phyloP scores from a whole-genome alignment of 2,888 invertebrate species.

The Hetaerina titia region DNA sequence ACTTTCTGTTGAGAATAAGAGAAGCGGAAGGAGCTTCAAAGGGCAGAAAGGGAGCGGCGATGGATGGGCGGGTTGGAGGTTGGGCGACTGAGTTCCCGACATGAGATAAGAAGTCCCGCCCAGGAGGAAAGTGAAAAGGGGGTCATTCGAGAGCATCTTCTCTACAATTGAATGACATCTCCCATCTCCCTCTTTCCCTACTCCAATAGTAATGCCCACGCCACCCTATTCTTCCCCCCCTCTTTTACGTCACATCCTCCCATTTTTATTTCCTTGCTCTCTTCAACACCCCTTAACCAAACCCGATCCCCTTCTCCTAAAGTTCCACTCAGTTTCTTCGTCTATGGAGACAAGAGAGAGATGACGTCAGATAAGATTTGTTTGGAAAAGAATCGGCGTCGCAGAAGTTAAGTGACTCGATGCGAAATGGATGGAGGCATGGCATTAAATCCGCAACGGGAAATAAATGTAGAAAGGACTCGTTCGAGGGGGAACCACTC shows the following conservation, averaged over 20 bases:
- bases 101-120: not conserved
- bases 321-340: not conserved
- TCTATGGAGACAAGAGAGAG: not conserved
- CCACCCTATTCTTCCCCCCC: not conserved
- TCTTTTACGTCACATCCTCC: not conserved
- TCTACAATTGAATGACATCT: not conserved
- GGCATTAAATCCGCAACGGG: too few species aligned
- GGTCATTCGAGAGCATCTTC: not conserved
- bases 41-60: not conserved
- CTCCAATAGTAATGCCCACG: not conserved
- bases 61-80: not conserved
- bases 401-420: not conserved
- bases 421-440: not conserved
- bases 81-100: not conserved
- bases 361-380: not conserved
- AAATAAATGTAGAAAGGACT: too few species aligned
- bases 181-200: not conserved
- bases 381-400: not conserved
- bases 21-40: not conserved
- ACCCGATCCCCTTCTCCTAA: not conserved
- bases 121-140: slow-evolving; percentile 4
- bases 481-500: too few species aligned
- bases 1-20: not conserved
- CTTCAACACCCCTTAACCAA: too few species aligned
- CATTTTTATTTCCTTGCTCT: not conserved